Evolutionary conservation across 1,140 invertebrate species (phyloP), one percentile per base, ranked within the genome.

Genomic region (Drosophila burlai): DNA sequence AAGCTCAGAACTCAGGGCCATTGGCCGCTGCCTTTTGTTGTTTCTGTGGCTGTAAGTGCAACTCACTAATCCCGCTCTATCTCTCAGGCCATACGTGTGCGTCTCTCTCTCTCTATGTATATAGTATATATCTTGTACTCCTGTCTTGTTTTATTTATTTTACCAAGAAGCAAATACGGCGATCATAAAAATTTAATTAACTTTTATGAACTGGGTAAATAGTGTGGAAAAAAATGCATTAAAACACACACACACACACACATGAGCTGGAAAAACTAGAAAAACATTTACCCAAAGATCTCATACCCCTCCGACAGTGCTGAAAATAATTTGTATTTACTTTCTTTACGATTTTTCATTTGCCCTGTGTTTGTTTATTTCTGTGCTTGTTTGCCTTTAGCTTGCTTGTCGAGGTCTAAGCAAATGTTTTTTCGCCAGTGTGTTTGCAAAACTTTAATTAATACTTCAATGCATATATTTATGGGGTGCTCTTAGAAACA

Each of bases 181-280:
- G 66, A 66, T 90, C 82, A 82, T 90, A 90, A 90, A 90, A 83
- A 91, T 90, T 90, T 90, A 90, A 90, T 90, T 90, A 90, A 91
- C 79, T 90, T 90, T 90, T 90, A 85, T 90, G 86, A 90, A 85
- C 86, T 76, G 61, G 66, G 86, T 74, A 91, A 90, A 90, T 76
- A 80, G 75, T 81, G 77, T 13, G 40, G 50, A 71, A 84, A 71
- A 84, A 87, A 72, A 46, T 67, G 66, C 72, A 76, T 71, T 66
- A 85, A 57, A 85, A 72, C 69, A 43, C 68, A 57, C 63, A 43
- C 46, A 47, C 31, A 11, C 21, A 67, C 42, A 76, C 7, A 49
- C n/a, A 24, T 1, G 36, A 11, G 21, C 21, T 60, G 65, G 55
- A 61, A 75, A 78, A 65, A 47, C 42, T 71, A 50, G 29, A 79